These are phyloP conservation scores for Mirounga angustirostris DNA, from an alignment of 2,113 vertebrate genomes.

Conservation along the genomic window DNA sequence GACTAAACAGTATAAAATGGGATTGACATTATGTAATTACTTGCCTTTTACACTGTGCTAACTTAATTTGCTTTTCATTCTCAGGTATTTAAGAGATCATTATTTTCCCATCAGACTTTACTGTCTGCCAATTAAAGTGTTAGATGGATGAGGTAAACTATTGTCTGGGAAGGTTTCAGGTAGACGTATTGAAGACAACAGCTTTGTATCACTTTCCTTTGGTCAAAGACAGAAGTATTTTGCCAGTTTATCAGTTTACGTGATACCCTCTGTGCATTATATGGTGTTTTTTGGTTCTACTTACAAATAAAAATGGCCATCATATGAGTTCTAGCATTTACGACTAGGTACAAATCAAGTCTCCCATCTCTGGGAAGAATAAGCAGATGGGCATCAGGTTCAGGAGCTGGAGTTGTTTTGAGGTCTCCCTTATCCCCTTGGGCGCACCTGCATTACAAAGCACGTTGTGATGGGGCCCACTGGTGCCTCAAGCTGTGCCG, in stretches of 20 bases:
- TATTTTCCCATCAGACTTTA: constrained; percentile 89
- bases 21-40: constrained; percentile 90
- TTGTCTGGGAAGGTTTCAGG: constrained; percentile 80
- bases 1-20: constrained; percentile 84
- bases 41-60: constrained; percentile 88
- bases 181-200: constrained; percentile 75
- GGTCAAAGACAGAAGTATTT: constrained; percentile 53
- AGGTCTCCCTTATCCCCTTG: neutral
- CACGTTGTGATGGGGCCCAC: neutral
- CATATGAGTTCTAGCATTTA: constrained; percentile 45
- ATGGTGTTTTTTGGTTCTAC: neutral
- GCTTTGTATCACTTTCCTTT: constrained; percentile 67
- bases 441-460: neutral
- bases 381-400: neutral
- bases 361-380: neutral
- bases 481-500: neutral
- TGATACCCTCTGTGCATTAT: constrained; percentile 48
- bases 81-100: constrained; percentile 89
- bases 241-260: constrained; percentile 31
- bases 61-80: constrained; percentile 91
- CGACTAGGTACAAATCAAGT: neutral
- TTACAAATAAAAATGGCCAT: constrained; percentile 65
- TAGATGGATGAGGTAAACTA: constrained; percentile 85
- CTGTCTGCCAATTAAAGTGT: constrained; percentile 88
- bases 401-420: neutral